Percentiles rank a stretch among this genome's conserved stretches.
Evolutionary conservation across 2,888 invertebrate species (phyloP).

Genomic region (Folsomia manolachei): DNA sequence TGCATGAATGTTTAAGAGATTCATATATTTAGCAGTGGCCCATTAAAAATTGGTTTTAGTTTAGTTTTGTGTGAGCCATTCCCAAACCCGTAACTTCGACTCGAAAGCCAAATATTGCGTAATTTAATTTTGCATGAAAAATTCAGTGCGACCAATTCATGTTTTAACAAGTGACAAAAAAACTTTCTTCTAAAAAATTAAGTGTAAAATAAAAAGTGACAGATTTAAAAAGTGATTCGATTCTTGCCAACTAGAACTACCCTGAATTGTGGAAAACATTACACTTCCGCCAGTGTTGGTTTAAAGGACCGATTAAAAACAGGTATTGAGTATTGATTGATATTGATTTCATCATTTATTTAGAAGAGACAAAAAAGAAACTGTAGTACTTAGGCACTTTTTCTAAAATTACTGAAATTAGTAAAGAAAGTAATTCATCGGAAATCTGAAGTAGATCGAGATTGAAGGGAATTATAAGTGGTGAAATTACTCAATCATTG

Average conservation of each 20-base stretch:
- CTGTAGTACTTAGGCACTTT: background rate
- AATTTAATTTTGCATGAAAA: background rate
- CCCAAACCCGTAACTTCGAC: no score
- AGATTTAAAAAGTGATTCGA: background rate
- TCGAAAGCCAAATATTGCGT: background rate
- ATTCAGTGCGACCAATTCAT: background rate
- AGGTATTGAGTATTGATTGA: background rate
- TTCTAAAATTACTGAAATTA: background rate
- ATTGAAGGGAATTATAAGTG: no score
- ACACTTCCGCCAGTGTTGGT: no score
- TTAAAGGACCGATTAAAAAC: background rate
- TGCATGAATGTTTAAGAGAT: background rate
- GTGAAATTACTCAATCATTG: background rate
- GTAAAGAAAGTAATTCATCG: background rate
- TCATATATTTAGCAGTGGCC: background rate
- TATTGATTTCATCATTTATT: background rate
- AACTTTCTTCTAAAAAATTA: background rate
- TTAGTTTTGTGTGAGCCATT: background rate
- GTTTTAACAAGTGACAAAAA: background rate
- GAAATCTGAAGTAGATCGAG: background rate
- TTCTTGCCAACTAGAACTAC: no score
- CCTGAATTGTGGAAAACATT: no score
- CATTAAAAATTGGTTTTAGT: conserved; percentile 4
- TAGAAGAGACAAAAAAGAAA: no score
- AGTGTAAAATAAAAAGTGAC: background rate